Percentiles rank a stretch among this genome's conserved stretches.
These are phyloP conservation scores for Leptinotarsa defecta DNA, from an alignment of 1,140 invertebrate species.

Conservation along the genomic window DNA sequence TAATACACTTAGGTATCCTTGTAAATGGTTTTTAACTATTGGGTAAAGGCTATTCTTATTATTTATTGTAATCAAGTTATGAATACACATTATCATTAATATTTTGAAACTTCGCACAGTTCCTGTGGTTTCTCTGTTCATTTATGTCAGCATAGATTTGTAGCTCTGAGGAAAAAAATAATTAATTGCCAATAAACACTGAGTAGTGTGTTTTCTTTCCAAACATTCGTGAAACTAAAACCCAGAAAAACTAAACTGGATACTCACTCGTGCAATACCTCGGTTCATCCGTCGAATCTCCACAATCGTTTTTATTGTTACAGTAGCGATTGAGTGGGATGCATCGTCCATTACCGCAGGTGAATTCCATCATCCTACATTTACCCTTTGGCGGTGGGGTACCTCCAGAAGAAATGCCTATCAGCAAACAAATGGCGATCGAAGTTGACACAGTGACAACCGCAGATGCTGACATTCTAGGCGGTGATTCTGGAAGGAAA, in stretches of 20 bases:
- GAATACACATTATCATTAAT: too few species aligned
- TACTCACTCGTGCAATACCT: constrained; percentile 86
- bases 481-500: constrained; percentile 7
- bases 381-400: constrained; percentile 34
- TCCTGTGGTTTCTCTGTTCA: too few species aligned
- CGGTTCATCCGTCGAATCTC: constrained; percentile 82
- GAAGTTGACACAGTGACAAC: constrained; percentile 11
- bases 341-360: constrained; percentile 79
- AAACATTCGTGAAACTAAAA: too few species aligned
- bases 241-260: neutral
- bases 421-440: constrained; percentile 17
- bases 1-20: too few species aligned
- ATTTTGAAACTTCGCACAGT: too few species aligned
- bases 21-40: too few species aligned
- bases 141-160: too few species aligned
- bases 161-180: too few species aligned
- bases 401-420: neutral
- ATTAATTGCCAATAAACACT: too few species aligned
- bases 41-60: too few species aligned
- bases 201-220: too few species aligned
- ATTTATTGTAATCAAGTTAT: too few species aligned
- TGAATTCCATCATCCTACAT: constrained; percentile 80
- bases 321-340: constrained; percentile 80
- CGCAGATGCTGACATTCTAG: constrained; percentile 13
- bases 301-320: constrained; percentile 82